phyloP scores from a whole-genome alignment of 2,888 invertebrate species.

The Eueremaeus valkanovi region DNA sequence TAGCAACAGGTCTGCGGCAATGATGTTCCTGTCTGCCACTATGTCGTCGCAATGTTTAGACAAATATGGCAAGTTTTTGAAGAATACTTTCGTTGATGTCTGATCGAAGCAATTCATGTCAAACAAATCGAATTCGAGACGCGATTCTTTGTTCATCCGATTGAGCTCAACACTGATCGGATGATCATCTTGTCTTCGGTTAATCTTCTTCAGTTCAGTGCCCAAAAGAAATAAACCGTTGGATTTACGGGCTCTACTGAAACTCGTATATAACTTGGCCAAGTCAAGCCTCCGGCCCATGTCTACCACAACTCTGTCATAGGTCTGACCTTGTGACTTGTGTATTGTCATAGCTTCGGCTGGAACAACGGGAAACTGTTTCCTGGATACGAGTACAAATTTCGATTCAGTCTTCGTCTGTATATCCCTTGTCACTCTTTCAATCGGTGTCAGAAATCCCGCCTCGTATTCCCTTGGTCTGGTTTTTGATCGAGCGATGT shows the following conservation, averaged over 20 bases:
- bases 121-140: too few species aligned
- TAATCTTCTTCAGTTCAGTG: too few species aligned
- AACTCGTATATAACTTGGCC: background rate
- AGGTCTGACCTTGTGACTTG: slow-evolving; percentile 46
- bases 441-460: background rate
- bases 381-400: slow-evolving; percentile 16
- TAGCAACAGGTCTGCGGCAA: too few species aligned
- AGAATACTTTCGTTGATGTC: too few species aligned
- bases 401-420: background rate
- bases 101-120: too few species aligned
- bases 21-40: too few species aligned
- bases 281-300: background rate
- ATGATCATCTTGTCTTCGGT: too few species aligned
- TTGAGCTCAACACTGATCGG: too few species aligned
- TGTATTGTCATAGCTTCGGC: slow-evolving; percentile 47
- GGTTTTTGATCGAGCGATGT: background rate
- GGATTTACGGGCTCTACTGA: background rate
- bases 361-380: slow-evolving; percentile 46
- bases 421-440: background rate
- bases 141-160: too few species aligned
- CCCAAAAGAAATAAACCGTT: too few species aligned
- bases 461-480: background rate
- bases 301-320: slow-evolving; percentile 22
- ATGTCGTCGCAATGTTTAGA: too few species aligned
- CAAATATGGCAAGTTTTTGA: too few species aligned